Evolutionary conservation across 2,113 vertebrate genomes (phyloP), one percentile per base, ranked within the genome.

Genomic region (Calypte anna): DNA sequence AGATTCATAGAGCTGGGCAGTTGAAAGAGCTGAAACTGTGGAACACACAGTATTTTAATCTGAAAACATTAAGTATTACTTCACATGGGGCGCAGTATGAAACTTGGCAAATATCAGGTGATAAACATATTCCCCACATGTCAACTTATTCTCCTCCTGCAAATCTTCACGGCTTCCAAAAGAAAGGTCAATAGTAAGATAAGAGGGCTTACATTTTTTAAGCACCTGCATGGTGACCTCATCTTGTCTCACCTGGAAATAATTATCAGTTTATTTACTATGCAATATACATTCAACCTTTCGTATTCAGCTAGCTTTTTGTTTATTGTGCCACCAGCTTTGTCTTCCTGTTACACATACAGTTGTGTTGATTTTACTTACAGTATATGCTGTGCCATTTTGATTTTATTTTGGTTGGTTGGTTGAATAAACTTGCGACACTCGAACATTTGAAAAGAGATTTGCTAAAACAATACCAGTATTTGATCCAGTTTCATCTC

Each of bases 211-310:
- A 94, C 79, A 28, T 93, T 96, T 95, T 95, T 94, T 69, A 76
- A 96, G 97, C 97, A 97, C 96, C 97, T 96, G 88, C 93, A 93
- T 66, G 96, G 96, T 97, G 97, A 96, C 96, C 93, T 96, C 95
- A 94, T 96, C 95, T 94, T 97, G 94, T 97, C 96, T 97, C 97
- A 96, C 97, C 92, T 91, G 94, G 96, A 97, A 97, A 96, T 79
- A 94, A 92, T 96, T 97, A 97, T 98, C 96, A 97, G 97, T 98
- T 98, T 96, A 97, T 98, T 99, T 98, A 98, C 98, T 99, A 98
- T 99, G 98, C 98, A 99, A 99, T 98, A 98, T 98, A 98, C 97
- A 97, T 97, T 97, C 95, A 95, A 97, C 96, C 92, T 97, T 96
- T 94, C 51, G 27, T 97, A 97, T 94, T 97, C 97, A 97, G 96